Evolutionary conservation across 2,113 vertebrate genomes (phyloP).

Genomic region (Vidua macroura): DNA sequence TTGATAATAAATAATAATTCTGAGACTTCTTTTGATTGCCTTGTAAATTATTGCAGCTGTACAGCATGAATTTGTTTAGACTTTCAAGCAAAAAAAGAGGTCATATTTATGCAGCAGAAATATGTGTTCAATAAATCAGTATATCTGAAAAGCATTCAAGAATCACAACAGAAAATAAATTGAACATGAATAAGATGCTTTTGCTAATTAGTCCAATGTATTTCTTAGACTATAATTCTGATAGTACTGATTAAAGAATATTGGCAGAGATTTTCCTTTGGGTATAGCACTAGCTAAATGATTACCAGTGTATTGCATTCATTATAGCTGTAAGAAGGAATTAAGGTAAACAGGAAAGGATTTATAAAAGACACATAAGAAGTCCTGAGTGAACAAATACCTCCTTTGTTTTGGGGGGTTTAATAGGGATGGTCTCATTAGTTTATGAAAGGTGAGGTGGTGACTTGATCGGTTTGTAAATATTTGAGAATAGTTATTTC

Average conservation of each 20-base stretch:
- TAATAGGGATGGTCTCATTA: neutral
- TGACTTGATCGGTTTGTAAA: neutral
- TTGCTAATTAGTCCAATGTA: constrained; percentile 28
- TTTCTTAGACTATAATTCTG: neutral
- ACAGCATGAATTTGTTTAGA: neutral
- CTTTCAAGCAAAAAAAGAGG: neutral
- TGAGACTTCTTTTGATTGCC: neutral
- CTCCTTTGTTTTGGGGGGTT: neutral
- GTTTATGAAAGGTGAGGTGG: neutral
- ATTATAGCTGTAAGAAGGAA: neutral
- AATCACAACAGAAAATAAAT: neutral
- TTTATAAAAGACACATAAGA: neutral
- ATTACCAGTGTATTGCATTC: neutral
- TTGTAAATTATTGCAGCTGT: neutral
- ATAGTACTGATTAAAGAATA: neutral
- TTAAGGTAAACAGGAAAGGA: neutral
- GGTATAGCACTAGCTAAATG: neutral
- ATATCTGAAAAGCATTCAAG: constrained; percentile 17
- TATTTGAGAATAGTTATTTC: constrained; percentile 1
- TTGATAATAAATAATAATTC: neutral
- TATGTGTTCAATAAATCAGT: neutral
- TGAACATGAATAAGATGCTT: neutral
- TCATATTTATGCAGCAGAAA: neutral
- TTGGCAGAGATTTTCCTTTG: neutral
- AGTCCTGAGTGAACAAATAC: neutral